Conservation (phyloP, 2,797 vertebrate species). For the Sebastes aleutianus region DNA sequence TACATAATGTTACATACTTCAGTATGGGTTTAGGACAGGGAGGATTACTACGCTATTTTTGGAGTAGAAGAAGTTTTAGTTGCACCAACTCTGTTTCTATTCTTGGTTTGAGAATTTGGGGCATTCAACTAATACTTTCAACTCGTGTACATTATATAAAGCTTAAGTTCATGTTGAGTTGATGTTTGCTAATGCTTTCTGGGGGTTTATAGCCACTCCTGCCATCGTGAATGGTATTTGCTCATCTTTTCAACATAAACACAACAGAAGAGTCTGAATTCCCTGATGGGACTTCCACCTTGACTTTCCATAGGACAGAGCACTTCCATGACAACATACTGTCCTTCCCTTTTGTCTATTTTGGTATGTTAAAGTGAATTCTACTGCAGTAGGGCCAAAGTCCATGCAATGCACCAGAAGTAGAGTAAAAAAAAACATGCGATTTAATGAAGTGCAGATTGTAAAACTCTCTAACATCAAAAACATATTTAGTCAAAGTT, state of each 20-base stretch:
- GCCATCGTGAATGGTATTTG: background rate
- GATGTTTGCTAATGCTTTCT: background rate
- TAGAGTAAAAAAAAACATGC: background rate
- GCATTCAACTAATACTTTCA: background rate
- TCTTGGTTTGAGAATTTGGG: background rate
- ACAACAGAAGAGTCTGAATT: background rate
- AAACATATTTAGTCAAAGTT: background rate
- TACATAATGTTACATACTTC: background rate
- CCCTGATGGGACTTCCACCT: background rate
- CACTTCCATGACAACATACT: background rate
- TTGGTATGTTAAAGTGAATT: background rate
- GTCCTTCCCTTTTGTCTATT: background rate
- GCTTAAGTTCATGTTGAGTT: background rate
- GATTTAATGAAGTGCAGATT: background rate
- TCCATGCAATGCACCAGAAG: background rate
- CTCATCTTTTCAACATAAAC: background rate
- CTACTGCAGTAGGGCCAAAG: background rate
- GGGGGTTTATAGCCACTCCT: background rate
- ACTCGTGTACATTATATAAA: background rate
- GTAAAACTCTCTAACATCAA: background rate
- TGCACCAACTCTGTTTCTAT: constrained; percentile 6
- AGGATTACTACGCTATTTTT: background rate
- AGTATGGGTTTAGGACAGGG: background rate
- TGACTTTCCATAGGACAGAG: background rate
- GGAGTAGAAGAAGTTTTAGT: background rate